Evolutionary conservation across 1,140 invertebrate genomes (phyloP).

Genomic region (Tetraneura akinire): DNA sequence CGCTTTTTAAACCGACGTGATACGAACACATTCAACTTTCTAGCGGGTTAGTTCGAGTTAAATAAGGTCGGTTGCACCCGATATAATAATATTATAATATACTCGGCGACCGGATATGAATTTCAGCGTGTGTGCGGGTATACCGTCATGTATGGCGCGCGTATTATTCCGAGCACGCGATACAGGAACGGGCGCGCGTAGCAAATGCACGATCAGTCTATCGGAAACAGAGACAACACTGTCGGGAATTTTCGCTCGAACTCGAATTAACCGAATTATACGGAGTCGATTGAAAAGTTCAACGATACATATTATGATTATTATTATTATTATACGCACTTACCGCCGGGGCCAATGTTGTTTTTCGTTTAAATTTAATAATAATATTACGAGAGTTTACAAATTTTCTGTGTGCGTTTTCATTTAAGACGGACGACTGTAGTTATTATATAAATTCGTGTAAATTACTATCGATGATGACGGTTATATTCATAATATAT

Average conservation of each 20-base stretch:
- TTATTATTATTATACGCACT: no score
- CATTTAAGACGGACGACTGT: no score
- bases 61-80: constrained; percentile 39
- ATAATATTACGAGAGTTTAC: no score
- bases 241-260: constrained; percentile 34
- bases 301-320: no score
- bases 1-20: constrained; percentile 43
- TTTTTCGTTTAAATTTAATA: constrained; percentile 41
- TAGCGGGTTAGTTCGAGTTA: constrained; percentile 47
- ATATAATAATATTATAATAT: constrained; percentile 19
- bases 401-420: neutral
- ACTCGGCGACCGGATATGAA: neutral
- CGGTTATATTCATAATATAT: no score
- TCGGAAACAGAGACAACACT: constrained; percentile 45
- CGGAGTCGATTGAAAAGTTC: constrained; percentile 47
- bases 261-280: constrained; percentile 45
- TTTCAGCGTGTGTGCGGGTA: neutral
- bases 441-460: no score
- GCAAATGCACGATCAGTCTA: neutral
- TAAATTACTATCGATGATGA: no score
- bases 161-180: neutral
- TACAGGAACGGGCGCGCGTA: neutral
- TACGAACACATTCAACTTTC: constrained; percentile 14
- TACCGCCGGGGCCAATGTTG: constrained; percentile 20
- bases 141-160: neutral